phyloP scores from a whole-genome alignment of 2,888 invertebrate genomes.

The Pseudococcus longispinus region DNA sequence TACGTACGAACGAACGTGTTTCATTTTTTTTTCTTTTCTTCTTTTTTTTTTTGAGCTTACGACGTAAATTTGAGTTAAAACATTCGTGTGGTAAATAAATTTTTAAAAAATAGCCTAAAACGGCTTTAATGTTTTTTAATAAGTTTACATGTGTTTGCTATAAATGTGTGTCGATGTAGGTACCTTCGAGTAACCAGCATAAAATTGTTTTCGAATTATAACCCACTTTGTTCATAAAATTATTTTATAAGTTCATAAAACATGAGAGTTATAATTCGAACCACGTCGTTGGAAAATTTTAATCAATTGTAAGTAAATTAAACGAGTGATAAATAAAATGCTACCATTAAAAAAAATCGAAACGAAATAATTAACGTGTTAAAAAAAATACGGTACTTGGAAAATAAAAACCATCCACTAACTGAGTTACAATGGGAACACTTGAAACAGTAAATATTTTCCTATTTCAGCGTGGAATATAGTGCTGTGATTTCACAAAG shows the following conservation, averaged over 20 bases:
- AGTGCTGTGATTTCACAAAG: conserved; percentile 11
- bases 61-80: conserved; percentile 1
- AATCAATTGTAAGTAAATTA: background rate
- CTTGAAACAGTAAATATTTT: background rate
- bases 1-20: conserved; percentile 10
- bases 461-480: background rate
- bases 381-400: background rate
- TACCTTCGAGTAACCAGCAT: background rate
- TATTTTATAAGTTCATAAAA: background rate
- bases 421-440: background rate
- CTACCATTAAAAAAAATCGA: background rate
- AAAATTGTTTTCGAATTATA: background rate
- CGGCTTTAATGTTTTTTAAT: conserved; percentile 33
- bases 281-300: background rate
- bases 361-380: background rate
- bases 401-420: background rate
- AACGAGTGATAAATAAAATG: background rate
- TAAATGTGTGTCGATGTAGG: background rate
- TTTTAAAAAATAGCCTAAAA: background rate
- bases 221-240: background rate
- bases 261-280: background rate
- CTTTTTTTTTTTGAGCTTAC: conserved; percentile 23
- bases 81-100: conserved; percentile 13
- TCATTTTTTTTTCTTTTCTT: background rate
- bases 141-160: background rate